Base-by-base conservation (phyloP, 2,113 vertebrate species). In the Daboia siamensis region DNA sequence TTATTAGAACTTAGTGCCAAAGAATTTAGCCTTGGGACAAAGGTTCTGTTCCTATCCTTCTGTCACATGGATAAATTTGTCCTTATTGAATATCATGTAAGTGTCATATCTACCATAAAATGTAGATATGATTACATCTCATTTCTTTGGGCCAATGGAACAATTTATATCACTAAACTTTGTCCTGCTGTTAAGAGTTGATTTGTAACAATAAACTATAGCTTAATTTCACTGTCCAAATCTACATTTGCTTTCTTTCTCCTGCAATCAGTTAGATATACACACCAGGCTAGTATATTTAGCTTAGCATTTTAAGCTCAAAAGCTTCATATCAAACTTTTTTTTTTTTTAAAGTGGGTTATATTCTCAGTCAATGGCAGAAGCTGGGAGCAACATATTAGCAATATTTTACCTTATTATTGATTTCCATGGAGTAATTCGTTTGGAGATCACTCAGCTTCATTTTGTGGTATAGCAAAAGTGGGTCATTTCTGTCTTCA, bases 381-480 rank as follows among this genome's bases (percentile, higher is more conserved):
- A 69, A 93, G 20, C 46, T 86, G 88, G 89, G 94, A 93, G 90
- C 29, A 87, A 0, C 24, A 57, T n/a, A 5, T 64, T 91, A 51
- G 55, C 61, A 86, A 90, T 90, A 84, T 92, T 97, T 97, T 96
- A 99, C 99, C 97, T 96, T 95, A 0, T 95, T 90, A 57, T 97
- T 80, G 10, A 99, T 95, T 95, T 97, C 97, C 87, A 99, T 90
- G n/a, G 98, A 97, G 95, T 98, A 99, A 96, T 99, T 99, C 15
- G 69, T 95, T 20, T 98, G 98, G 46, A 99, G 87, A 90, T 98
- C 97, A 20, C 96, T 96, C 93, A 99, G 90, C 4, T 98, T 97
- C 98, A 99, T 99, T 97, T 99, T 99, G 94, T 99, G 98, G 94
- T 99, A 99, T 91, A 99, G 96, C 91, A 99, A 88, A 96, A 98